Evolutionary conservation across 2,888 invertebrate species (phyloP).

Genomic region (Epirrita christyi): DNA sequence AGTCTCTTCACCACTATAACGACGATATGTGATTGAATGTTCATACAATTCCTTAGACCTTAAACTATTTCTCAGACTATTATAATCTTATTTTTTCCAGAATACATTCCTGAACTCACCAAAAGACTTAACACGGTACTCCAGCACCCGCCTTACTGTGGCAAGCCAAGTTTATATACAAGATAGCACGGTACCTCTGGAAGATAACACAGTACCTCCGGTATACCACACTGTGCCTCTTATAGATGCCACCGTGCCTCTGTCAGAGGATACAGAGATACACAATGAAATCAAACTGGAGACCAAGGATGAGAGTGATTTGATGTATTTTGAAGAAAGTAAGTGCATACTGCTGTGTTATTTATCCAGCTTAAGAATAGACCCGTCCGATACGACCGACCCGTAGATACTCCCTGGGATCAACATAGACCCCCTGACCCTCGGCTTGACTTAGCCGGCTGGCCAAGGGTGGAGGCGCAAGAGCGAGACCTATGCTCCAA

Average conservation of each 20-base stretch:
- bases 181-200: not conserved
- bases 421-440: too few relatives aligned
- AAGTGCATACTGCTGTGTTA: too few relatives aligned
- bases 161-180: not conserved
- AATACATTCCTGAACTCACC: slow-evolving; percentile 69
- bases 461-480: too few relatives aligned
- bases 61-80: not conserved
- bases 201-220: not conserved
- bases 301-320: not conserved
- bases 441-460: too few relatives aligned
- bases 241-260: not conserved
- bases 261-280: slow-evolving; percentile 15
- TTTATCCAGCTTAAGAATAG: too few relatives aligned
- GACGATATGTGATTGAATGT: too few relatives aligned
- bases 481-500: too few relatives aligned
- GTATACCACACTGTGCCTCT: not conserved
- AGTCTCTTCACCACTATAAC: too few relatives aligned
- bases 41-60: too few relatives aligned
- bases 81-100: slow-evolving; percentile 44
- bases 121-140: slow-evolving; percentile 52
- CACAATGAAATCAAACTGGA: slow-evolving; percentile 22
- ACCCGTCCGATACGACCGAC: too few relatives aligned
- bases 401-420: too few relatives aligned
- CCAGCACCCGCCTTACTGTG: slow-evolving; percentile 40
- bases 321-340: slow-evolving; percentile 1